Evolutionary conservation across 2,113 vertebrate species (phyloP), one percentile per base, ranked within the genome.

Genomic region (Ascaphus truei): DNA sequence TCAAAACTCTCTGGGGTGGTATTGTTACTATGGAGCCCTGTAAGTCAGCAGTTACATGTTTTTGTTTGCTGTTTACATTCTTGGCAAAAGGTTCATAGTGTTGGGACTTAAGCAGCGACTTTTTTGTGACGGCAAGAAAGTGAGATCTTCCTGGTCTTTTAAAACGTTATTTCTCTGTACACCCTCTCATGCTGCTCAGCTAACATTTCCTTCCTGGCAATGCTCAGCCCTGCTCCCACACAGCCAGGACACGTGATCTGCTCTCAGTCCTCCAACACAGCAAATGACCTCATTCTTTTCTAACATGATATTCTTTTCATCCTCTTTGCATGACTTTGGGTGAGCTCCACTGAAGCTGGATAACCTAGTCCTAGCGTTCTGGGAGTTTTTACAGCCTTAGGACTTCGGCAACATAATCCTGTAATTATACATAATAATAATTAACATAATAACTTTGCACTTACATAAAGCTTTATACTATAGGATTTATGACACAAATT

Each of bases 131-230:
- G 22, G n/a, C 18, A 18, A 68, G 53, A 56, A 43, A 31, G 53
- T 50, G 29, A 50, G 3, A 50, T 11, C 20, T 25, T 4, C 5
- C 41, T 13, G 53, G 30, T 26, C 15, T 47, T 29, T 37, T 34
- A 48, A 23, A 34, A 12, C 10, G 29, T 36, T 59, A 41, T 59
- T 58, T 58, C 45, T 27, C 33, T n/a, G 29, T 16, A 25, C 53
- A 57, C 65, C 65, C 53, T 22, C 41, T 36, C 26, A 57, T 39
- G 59, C 39, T 27, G 52, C 52, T 56, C 16, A 37, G 53, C 65
- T 34, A 48, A 48, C 55, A 27, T 68, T 68, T 68, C 55, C 65
- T 68, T 68, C 65, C 65, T 68, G 65, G 55, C 30, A 18, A 48
- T 36, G 65, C 65, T 48, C 55, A 27, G 53, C 65, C 36, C 64